A percentile compares a stretch with the other conserved stretches of the same genome.
phyloP scores from a whole-genome alignment of 2,888 invertebrate genomes.

The Xylocampa areola region DNA sequence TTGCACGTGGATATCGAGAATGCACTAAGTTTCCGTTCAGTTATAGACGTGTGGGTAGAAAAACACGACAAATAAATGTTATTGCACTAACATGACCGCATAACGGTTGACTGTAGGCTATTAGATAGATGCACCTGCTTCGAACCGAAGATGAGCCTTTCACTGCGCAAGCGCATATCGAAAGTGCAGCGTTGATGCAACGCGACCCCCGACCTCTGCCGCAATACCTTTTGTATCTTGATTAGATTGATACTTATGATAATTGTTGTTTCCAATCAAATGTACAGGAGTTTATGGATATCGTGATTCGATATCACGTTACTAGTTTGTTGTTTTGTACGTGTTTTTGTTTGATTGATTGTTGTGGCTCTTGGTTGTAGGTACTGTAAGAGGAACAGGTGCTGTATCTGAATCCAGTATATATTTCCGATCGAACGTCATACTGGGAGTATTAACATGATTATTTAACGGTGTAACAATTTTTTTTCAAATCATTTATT shows the following conservation, averaged over 20 bases:
- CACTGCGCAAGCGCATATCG: slow-evolving; percentile 81
- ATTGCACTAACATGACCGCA: slow-evolving; percentile 61
- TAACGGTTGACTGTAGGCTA: slow-evolving; percentile 59
- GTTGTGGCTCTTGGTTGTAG: background rate
- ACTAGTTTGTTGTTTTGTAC: slow-evolving; percentile 28
- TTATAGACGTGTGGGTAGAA: slow-evolving; percentile 52
- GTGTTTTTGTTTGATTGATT: slow-evolving; percentile 30
- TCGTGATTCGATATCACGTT: slow-evolving; percentile 42
- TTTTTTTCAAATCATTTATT: no score
- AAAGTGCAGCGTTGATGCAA: slow-evolving; percentile 88
- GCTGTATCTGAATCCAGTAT: no score
- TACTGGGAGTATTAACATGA: no score
- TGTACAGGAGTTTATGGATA: slow-evolving; percentile 49
- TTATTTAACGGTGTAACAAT: no score
- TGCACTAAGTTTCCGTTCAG: slow-evolving; percentile 53
- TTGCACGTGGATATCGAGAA: slow-evolving; percentile 6
- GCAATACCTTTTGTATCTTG: slow-evolving; percentile 60
- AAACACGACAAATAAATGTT: slow-evolving; percentile 59
- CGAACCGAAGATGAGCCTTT: slow-evolving; percentile 80
- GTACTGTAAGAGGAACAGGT: no score
- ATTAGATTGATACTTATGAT: slow-evolving; percentile 59
- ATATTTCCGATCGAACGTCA: no score
- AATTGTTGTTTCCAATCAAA: slow-evolving; percentile 56
- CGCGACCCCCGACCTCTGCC: slow-evolving; percentile 77
- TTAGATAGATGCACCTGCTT: slow-evolving; percentile 71